A percentile compares a stretch with the other conserved stretches of the same genome.
Conservation (phyloP, 2,888 invertebrate genomes). For the Eupithecia subumbrata region DNA sequence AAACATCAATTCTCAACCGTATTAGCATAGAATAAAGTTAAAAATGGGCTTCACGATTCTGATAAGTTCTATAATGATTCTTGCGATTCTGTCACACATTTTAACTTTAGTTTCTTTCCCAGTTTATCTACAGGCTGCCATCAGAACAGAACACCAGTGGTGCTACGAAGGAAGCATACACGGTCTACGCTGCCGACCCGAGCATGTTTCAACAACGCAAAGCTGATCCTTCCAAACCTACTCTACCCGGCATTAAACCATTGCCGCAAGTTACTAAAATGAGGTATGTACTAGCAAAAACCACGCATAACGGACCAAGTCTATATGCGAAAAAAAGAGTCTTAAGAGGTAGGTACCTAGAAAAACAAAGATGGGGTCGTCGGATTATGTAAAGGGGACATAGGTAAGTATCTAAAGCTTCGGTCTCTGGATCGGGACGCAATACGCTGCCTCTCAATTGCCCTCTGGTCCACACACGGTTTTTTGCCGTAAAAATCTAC, state of each 20-base stretch:
- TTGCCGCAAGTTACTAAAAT: constrained; percentile 84
- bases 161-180: constrained; percentile 88
- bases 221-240: constrained; percentile 62
- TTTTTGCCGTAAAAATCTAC: too few relatives aligned
- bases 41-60: not conserved
- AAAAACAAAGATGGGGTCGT: too few relatives aligned
- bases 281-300: constrained; percentile 70
- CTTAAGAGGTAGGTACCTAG: too few relatives aligned
- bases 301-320: too few relatives aligned
- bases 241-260: constrained; percentile 77
- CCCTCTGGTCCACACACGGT: too few relatives aligned
- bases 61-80: not conserved
- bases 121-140: constrained; percentile 93
- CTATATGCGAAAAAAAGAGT: too few relatives aligned
- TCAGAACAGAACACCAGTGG: constrained; percentile 89
- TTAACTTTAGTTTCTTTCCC: constrained; percentile 22
- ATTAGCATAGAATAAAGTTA: not conserved
- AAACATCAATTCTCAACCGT: not conserved
- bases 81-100: not conserved
- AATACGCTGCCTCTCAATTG: too few relatives aligned
- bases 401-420: too few relatives aligned
- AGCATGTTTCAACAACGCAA: constrained; percentile 87
- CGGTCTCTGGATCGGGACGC: too few relatives aligned
- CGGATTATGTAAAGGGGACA: too few relatives aligned
- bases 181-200: constrained; percentile 93